Base-by-base conservation (phyloP, 2,113 vertebrate genomes). In the Malurus cyaneus region DNA sequence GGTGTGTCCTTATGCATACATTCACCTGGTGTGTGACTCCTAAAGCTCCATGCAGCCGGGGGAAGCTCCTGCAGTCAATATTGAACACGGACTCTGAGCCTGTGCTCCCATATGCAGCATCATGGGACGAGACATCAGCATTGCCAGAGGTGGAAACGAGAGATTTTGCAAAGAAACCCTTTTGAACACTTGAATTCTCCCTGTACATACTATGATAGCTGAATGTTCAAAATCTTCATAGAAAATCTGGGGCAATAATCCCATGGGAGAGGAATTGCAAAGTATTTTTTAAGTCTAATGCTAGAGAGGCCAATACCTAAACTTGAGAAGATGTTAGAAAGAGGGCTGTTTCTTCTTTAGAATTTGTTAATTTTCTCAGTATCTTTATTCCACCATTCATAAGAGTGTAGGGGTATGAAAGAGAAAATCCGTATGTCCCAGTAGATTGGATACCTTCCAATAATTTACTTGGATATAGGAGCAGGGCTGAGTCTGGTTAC, bases 181-280 rank as follows among this genome's bases (percentile, higher is more conserved):
- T 59, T 18, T 12, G 18, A 34, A 12, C 39, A 26, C 49, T 76
- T 47, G 42, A 66, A 17, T 54, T 93, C 79, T 79, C 5, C 18
- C 21, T 0, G 0, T 18, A 13, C 11, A 3, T 28, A 13, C n/a
- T 29, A 9, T 9, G 29, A 42, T 8, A 59, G 39, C 23, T 39
- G 29, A 46, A 29, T 25, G 16, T 56, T 71, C 41, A 72, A 82
- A 72, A 57, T 36, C 44, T 65, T 88, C 50, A 82, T 31, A 77
- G 39, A 76, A 79, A 71, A 6, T 25, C n/a, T 26, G 39, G 29
- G 34, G 32, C 26, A 76, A 42, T 28, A 76, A 39, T 28, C 24
- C 36, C 54, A 41, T 0, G 18, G 41, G 21, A 53, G 53, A 82
- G 13, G 34, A 88, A 79, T 86, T 25, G 9, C 23, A 71, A 85